Evolutionary conservation across 1,140 invertebrate genomes (phyloP).

Genomic region (Aphaenogaster ashmeadi): DNA sequence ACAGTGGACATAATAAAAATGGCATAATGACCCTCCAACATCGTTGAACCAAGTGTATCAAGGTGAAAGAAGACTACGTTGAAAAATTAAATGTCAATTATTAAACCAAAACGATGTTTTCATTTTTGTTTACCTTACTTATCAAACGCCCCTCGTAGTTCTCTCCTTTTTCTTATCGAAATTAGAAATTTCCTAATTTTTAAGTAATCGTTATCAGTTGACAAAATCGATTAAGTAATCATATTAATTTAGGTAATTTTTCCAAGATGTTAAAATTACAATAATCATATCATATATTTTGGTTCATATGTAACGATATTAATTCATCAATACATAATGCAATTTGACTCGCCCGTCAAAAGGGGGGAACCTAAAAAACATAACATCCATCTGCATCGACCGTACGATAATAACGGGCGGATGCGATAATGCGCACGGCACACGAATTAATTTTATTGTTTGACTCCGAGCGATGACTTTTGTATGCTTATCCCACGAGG

Average conservation of each 20-base stretch:
- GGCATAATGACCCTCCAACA: no score
- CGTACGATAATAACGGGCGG: slow-evolving; percentile 60
- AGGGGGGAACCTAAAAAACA: slow-evolving; percentile 21
- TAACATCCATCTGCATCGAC: slow-evolving; percentile 25
- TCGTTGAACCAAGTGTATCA: no score
- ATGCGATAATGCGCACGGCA: slow-evolving; percentile 65
- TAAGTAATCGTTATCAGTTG: neutral
- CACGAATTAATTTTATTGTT: slow-evolving; percentile 77
- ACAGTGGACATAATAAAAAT: no score
- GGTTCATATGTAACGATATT: neutral
- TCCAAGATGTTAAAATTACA: slow-evolving; percentile 4
- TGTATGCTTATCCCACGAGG: slow-evolving; percentile 80
- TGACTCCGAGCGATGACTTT: slow-evolving; percentile 68
- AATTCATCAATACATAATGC: slow-evolving; percentile 30
- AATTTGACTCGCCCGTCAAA: slow-evolving; percentile 14
- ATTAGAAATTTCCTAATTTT: slow-evolving; percentile 6
- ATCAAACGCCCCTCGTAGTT: neutral
- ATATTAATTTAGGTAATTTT: neutral
- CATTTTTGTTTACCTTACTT: no score
- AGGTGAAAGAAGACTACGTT: no score
- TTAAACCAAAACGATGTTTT: no score
- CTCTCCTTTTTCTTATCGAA: neutral
- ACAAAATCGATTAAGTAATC: neutral
- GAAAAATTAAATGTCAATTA: no score
- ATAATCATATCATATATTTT: slow-evolving; percentile 1